A percentile compares a stretch with the other conserved stretches of the same genome.
These are phyloP conservation scores for Pycnonotus jocosus DNA, from an alignment of 2,113 vertebrate species.

Conservation along the genomic window DNA sequence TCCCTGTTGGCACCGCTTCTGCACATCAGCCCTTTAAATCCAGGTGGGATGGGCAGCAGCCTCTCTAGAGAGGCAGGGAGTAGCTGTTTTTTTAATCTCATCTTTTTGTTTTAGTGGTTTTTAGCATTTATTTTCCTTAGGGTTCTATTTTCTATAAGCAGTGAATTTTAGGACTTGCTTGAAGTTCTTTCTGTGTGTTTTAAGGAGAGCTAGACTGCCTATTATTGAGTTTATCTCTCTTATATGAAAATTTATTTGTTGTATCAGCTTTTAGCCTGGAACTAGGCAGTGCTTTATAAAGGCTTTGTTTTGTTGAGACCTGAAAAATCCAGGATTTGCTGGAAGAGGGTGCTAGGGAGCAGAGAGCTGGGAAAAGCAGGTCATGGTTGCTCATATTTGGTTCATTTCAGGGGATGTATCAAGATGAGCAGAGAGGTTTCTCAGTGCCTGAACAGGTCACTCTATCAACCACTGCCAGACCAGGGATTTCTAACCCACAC, in stretches of 20 bases:
- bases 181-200: background rate
- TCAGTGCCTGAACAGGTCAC: background rate
- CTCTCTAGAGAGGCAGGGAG: rapidly evolving
- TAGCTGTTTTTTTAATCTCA: rapidly evolving
- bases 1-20: background rate
- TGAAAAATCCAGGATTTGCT: background rate
- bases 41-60: rapidly evolving
- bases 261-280: background rate
- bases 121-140: rapidly evolving
- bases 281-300: rapidly evolving
- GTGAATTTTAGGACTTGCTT: background rate
- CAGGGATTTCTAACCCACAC: rapidly evolving
- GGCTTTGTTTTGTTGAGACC: rapidly evolving
- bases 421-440: background rate
- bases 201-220: background rate
- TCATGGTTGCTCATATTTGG: rapidly evolving
- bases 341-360: background rate
- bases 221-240: background rate
- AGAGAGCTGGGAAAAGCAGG: rapidly evolving
- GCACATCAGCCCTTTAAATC: background rate
- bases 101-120: rapidly evolving
- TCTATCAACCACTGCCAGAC: background rate
- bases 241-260: background rate
- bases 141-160: rapidly evolving
- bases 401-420: rapidly evolving